Evolutionary conservation across 2,888 invertebrate genomes (phyloP).

Genomic region (Apocheima hispidaria): DNA sequence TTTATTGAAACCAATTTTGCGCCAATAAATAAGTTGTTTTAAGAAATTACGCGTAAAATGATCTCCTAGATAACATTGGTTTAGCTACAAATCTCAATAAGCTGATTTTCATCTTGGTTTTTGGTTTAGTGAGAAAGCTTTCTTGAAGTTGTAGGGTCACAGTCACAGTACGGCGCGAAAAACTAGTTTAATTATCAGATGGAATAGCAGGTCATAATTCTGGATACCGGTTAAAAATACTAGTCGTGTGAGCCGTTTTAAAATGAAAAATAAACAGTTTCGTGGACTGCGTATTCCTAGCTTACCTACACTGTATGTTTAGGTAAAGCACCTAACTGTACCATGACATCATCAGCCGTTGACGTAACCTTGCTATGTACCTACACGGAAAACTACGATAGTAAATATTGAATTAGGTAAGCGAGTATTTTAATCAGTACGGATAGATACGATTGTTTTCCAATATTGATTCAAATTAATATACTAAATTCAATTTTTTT

Average conservation of each 20-base stretch:
- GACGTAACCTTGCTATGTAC: slow-evolving; percentile 32
- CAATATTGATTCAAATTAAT: neutral
- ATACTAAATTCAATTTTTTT: no score
- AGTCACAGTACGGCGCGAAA: no score
- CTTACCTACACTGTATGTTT: slow-evolving; percentile 9
- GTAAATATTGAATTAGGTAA: slow-evolving; percentile 4
- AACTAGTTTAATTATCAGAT: no score
- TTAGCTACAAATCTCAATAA: no score
- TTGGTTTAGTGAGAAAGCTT: no score
- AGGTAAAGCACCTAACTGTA: slow-evolving; percentile 21
- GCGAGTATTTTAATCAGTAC: neutral
- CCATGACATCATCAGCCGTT: slow-evolving; percentile 42
- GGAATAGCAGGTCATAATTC: no score
- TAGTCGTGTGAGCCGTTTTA: neutral
- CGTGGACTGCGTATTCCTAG: slow-evolving; percentile 7
- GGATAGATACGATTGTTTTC: neutral
- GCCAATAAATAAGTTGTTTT: no score
- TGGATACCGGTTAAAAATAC: neutral
- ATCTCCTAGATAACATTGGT: no score
- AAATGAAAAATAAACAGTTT: neutral
- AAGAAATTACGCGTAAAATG: no score
- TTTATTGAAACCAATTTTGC: no score
- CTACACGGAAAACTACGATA: slow-evolving; percentile 28
- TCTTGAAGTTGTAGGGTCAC: no score
- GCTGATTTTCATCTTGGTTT: no score